phyloP scores from a whole-genome alignment of 2,888 invertebrate genomes.

The Coleophora deauratella region DNA sequence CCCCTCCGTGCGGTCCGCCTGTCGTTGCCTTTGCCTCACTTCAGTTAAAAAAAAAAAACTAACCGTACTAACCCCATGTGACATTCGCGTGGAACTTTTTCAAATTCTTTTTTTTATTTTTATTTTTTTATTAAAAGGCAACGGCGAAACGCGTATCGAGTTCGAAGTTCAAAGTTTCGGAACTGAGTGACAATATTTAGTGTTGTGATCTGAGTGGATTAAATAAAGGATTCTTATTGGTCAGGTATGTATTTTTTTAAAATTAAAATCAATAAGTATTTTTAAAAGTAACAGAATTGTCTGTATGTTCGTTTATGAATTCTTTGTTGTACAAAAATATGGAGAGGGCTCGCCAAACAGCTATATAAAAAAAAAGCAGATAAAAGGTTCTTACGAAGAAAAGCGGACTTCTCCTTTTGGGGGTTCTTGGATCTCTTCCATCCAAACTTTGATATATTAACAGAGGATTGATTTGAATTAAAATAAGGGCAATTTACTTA shows the following conservation, averaged over 20 bases:
- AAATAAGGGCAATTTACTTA: too few species aligned
- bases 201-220: slow-evolving; percentile 37
- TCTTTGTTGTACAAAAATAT: too few species aligned
- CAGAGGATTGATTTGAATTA: too few species aligned
- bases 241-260: neutral
- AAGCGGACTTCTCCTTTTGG: too few species aligned
- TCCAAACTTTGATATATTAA: too few species aligned
- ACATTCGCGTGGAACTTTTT: slow-evolving; percentile 21
- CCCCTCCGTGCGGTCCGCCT: slow-evolving; percentile 74
- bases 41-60: slow-evolving; percentile 14
- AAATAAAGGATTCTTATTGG: slow-evolving; percentile 40
- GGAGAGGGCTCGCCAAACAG: too few species aligned
- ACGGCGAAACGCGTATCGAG: slow-evolving; percentile 37
- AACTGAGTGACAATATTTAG: slow-evolving; percentile 37
- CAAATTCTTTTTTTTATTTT: slow-evolving; percentile 22
- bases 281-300: too few species aligned
- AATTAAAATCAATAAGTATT: too few species aligned
- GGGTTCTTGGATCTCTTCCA: too few species aligned
- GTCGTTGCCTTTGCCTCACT: slow-evolving; percentile 51
- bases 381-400: too few species aligned
- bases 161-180: slow-evolving; percentile 37
- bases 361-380: too few species aligned
- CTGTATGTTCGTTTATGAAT: too few species aligned
- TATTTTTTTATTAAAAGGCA: slow-evolving; percentile 35
- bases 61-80: slow-evolving; percentile 26